A percentile compares a stretch with the other conserved stretches of the same genome.
Conservation (phyloP, 2,888 invertebrate genomes). For the Lochmaea capreae region DNA sequence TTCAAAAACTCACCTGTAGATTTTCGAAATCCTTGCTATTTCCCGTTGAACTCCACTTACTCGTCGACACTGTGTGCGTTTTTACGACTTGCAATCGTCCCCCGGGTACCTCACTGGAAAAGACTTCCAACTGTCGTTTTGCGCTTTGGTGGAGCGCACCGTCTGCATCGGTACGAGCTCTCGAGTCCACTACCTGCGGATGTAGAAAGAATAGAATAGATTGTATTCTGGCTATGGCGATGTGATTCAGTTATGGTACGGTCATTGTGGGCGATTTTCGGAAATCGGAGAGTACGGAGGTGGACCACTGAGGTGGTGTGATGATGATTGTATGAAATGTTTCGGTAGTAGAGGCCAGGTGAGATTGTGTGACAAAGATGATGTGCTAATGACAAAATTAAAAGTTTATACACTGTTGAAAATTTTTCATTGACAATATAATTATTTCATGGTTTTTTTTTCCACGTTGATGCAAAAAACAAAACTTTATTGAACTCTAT, state of each 20-base stretch:
- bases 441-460: too few relatives aligned
- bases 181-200: conserved; percentile 68
- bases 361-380: conserved; percentile 2
- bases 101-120: conserved; percentile 76
- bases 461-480: too few relatives aligned
- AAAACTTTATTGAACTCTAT: too few relatives aligned
- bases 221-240: conserved; percentile 20
- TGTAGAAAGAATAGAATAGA: conserved; percentile 29
- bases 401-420: background rate
- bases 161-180: conserved; percentile 68
- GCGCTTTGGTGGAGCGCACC: conserved; percentile 68
- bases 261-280: conserved; percentile 23
- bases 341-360: background rate
- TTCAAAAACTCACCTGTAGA: conserved; percentile 58
- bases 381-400: conserved; percentile 11
- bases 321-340: conserved; percentile 6
- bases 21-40: conserved; percentile 58
- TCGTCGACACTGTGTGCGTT: conserved; percentile 67
- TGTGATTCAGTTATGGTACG: conserved; percentile 23
- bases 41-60: conserved; percentile 54
- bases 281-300: conserved; percentile 12
- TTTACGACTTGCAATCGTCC: conserved; percentile 79
- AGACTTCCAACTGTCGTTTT: conserved; percentile 74
- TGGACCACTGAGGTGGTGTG: conserved; percentile 5
- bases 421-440: background rate